Conservation (phyloP, 2,113 vertebrate genomes). For the Spilogale gracilis region DNA sequence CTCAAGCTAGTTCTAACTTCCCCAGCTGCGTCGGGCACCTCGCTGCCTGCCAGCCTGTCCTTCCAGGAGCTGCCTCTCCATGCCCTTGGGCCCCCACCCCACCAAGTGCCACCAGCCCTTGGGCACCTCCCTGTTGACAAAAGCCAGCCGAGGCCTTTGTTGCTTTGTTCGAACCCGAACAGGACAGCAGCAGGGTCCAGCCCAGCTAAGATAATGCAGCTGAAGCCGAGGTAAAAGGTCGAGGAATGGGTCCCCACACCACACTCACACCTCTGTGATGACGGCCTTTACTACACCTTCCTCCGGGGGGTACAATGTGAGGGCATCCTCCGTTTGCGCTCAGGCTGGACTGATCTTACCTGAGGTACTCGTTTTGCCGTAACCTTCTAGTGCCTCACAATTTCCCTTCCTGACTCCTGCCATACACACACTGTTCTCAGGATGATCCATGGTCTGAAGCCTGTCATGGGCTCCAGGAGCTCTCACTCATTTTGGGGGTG, state of each 20-base stretch:
- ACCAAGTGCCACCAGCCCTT: not conserved
- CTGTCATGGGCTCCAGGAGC: not conserved
- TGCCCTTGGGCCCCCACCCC: fast-evolving
- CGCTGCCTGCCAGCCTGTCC: not conserved
- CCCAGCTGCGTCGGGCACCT: not conserved
- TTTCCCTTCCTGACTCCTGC: not conserved
- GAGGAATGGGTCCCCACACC: not conserved
- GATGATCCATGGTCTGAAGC: not conserved
- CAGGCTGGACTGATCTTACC: not conserved
- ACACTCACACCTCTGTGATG: too few species aligned
- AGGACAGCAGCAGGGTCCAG: too few species aligned
- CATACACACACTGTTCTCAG: not conserved
- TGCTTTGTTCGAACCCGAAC: too few species aligned
- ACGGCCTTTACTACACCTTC: not conserved
- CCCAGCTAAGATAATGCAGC: too few species aligned
- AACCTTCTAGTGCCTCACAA: not conserved
- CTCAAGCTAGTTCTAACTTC: not conserved
- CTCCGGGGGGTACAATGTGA: not conserved
- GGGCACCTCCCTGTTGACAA: too few species aligned
- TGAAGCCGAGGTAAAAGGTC: too few species aligned
- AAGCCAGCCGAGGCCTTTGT: too few species aligned
- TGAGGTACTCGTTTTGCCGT: not conserved
- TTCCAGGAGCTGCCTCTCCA: not conserved
- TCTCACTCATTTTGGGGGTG: not conserved
- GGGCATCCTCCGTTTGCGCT: not conserved